Evolutionary conservation across 64 coral and sea anemone species (phyloP).

Genomic region (Exaiptasia diaphana): DNA sequence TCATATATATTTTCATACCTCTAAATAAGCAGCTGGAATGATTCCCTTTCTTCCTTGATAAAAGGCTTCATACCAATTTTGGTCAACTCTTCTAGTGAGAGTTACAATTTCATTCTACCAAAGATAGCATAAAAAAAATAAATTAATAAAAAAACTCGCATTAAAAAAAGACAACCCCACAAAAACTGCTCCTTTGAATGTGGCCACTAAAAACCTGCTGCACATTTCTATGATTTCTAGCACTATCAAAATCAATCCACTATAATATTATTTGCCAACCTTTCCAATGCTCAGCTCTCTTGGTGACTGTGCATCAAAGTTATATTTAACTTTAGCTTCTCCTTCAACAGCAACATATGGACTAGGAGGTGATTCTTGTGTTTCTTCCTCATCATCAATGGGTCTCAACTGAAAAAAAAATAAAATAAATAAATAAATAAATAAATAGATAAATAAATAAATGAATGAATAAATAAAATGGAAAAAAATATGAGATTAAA

Average conservation of each 20-base stretch:
- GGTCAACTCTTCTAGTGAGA: constrained; percentile 46
- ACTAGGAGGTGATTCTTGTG: constrained; percentile 2
- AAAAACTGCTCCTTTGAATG: neutral
- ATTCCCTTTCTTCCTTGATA: constrained; percentile 50
- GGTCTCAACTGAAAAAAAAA: constrained; percentile 54
- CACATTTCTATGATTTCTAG: neutral
- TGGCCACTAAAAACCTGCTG: neutral
- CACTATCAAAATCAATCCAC: neutral
- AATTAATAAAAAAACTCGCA: neutral
- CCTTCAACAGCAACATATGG: constrained; percentile 57
- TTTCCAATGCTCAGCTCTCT: constrained; percentile 78
- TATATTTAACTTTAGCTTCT: constrained; percentile 78
- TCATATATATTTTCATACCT: constrained; percentile 44
- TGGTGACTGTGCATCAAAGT: constrained; percentile 73
- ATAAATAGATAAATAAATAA: no score
- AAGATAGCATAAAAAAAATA: neutral
- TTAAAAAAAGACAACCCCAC: neutral
- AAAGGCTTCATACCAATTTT: constrained; percentile 67
- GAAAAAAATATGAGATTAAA: neutral
- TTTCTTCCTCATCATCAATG: constrained; percentile 66
- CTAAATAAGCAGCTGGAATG: constrained; percentile 60
- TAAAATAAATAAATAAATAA: neutral
- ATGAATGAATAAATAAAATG: no score
- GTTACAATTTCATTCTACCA: constrained; percentile 65
- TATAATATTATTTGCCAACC: constrained; percentile 12